These are phyloP conservation scores for Drosophila koepferae DNA, from an alignment of 2,888 invertebrate genomes.

Conservation along the genomic window DNA sequence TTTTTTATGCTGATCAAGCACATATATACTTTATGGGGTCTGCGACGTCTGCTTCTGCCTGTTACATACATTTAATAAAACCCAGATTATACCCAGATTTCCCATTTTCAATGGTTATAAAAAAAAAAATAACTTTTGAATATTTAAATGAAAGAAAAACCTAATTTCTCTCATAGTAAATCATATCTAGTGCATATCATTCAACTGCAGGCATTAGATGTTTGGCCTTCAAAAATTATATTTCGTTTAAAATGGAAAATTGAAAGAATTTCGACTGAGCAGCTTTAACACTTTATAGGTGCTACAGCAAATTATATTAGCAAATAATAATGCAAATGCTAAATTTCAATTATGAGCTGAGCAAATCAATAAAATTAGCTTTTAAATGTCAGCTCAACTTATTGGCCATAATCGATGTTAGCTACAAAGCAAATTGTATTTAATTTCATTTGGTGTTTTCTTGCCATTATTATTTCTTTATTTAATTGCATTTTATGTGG, in stretches of 20 bases:
- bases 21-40: no score
- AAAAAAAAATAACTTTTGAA: no score
- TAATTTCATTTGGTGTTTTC: background rate
- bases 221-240: background rate
- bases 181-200: background rate
- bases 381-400: background rate
- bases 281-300: background rate
- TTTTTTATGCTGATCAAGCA: no score
- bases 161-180: background rate
- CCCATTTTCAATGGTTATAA: no score
- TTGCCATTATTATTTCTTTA: background rate
- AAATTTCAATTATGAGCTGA: constrained; percentile 7
- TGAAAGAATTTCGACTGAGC: background rate
- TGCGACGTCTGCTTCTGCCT: no score
- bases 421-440: background rate
- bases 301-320: background rate
- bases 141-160: no score
- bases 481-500: constrained; percentile 6
- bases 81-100: no score
- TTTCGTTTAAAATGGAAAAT: background rate
- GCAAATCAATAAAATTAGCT: constrained; percentile 6
- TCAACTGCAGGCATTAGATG: no score
- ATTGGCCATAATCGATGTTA: background rate
- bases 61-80: no score
- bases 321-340: background rate